Evolutionary conservation across 2,888 invertebrate species (phyloP), one percentile per base, ranked within the genome.

Genomic region (Luffia ferchaultella): DNA sequence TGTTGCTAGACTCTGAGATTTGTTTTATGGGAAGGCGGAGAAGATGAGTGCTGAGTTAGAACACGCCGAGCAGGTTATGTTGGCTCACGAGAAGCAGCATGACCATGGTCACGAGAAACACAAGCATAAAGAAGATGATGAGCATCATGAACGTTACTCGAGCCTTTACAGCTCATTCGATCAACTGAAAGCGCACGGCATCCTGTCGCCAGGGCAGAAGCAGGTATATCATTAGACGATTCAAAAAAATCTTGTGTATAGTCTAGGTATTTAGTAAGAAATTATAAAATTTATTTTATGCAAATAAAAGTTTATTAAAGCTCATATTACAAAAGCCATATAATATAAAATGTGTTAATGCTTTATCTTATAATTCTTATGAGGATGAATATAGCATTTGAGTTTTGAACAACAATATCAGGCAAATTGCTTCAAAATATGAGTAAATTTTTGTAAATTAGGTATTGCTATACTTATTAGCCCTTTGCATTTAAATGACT

Each of bases 11-110:
- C 30, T 30, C 30, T 30, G 30, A 49, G 76, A 75, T 80, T 75
- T 82, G 70, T 80, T 83, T 80, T 78, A 73, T 75, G 76, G 76
- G 58, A 83, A 80, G 79, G 83, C 83, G 73, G 80, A 79, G 79
- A 65, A 70, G 68, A 73, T 82, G 79, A 70, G 80, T 68, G 77
- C 71, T 66, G 82, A 80, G 67, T 75, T 83, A 80, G 77, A 68
- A 69, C 80, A 79, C 70, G 82, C 82, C 47, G 80, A 80, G 74
- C 77, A 83, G 79, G 78, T 82, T 75, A 80, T 83, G 82, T 76
- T 71, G 74, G 76, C 70, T 68, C 82, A 83, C 63, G 82, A 82
- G 63, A 79, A 77, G 70, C 42, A 50, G 41, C 48, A 42, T 16
- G 68, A 65, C 50, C 15, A 41, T 41, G 73, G 73, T 68, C 79